A percentile compares a stretch with the other conserved stretches of the same genome.
phyloP scores from a whole-genome alignment of 2,113 vertebrate genomes.

The Oncorhynchus nerka region DNA sequence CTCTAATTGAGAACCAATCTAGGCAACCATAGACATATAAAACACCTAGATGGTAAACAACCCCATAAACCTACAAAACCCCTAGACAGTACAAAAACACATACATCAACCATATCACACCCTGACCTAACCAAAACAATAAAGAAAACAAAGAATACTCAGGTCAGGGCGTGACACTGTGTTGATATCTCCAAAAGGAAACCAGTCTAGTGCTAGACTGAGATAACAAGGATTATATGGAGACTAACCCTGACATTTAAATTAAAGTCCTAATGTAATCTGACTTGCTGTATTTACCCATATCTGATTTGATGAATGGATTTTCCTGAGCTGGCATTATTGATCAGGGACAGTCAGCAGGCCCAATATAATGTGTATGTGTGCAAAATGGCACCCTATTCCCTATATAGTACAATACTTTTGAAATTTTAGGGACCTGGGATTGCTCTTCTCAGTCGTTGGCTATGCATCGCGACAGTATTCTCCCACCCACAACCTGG shows the following conservation, averaged over 20 bases:
- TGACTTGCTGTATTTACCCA: constrained; percentile 68
- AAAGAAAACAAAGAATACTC: no score
- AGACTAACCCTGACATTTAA: constrained; percentile 25
- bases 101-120: no score
- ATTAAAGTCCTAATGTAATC: constrained; percentile 53
- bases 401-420: constrained; percentile 26
- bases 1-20: no score
- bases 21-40: no score
- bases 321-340: constrained; percentile 65
- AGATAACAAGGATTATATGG: neutral
- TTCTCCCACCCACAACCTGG: neutral
- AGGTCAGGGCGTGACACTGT: no score
- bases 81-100: no score
- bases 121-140: no score
- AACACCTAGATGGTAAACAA: no score
- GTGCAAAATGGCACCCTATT: constrained; percentile 5
- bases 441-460: constrained; percentile 1
- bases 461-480: neutral
- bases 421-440: neutral
- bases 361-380: constrained; percentile 51
- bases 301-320: constrained; percentile 71
- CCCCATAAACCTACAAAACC: no score
- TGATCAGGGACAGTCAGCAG: constrained; percentile 46
- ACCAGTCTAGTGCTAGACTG: neutral
- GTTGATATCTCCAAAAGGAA: neutral